phyloP scores from a whole-genome alignment of 2,113 vertebrate species.

The Cyanoderma ruficeps region DNA sequence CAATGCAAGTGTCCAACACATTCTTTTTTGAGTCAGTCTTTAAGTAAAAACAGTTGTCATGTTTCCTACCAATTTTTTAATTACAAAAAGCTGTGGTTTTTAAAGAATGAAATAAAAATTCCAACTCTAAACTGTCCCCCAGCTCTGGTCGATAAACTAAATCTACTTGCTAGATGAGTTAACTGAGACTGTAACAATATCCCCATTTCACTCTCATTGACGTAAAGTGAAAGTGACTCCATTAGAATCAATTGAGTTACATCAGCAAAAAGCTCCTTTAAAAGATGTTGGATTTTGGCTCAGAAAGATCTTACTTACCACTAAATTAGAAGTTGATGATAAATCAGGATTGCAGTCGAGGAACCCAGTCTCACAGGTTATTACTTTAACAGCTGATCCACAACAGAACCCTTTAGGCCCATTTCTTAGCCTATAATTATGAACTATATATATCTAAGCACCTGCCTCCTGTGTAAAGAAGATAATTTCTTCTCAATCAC shows the following conservation, averaged over 20 bases:
- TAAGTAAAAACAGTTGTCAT: neutral
- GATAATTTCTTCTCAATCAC: neutral
- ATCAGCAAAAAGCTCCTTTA: neutral
- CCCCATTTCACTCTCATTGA: neutral
- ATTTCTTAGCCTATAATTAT: neutral
- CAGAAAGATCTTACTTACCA: neutral
- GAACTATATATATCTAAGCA: neutral
- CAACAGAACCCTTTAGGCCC: neutral
- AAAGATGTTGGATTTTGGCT: neutral
- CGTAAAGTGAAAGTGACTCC: neutral
- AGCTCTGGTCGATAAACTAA: neutral
- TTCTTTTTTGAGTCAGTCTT: neutral
- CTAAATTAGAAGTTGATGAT: neutral
- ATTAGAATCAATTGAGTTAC: conserved; percentile 21
- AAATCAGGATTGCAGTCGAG: neutral
- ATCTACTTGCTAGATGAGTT: neutral
- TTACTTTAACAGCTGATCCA: neutral
- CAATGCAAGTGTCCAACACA: neutral
- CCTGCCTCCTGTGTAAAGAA: neutral
- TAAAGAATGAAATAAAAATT: neutral
- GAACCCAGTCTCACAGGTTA: neutral
- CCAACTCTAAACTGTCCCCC: neutral
- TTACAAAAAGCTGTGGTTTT: neutral
- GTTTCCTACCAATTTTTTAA: neutral
- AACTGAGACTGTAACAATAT: neutral